Evolutionary conservation across 2,113 vertebrate genomes (phyloP), one percentile per base, ranked within the genome.

Genomic region (Cyphomyrus discorhynchus): DNA sequence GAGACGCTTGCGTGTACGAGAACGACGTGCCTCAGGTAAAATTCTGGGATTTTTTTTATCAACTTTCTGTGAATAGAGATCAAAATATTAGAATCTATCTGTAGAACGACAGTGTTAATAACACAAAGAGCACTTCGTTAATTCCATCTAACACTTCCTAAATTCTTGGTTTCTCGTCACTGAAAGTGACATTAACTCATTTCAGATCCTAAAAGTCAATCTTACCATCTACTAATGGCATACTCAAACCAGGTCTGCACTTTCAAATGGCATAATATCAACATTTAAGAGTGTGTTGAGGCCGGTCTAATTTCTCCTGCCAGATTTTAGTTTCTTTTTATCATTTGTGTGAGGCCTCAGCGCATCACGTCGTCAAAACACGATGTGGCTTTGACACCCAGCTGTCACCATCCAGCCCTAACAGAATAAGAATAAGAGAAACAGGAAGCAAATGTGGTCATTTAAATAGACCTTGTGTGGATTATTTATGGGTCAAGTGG

Each of bases 11-110:
- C 50, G 45, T 50, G 66, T 24, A 56, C 58, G 10, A 24, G 21
- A 46, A 21, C 31, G 31, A 53, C 39, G 45, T 31, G 42, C 66
- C 39, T 10, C 85, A 90, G 89, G 89, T 90, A 90, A 90, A 42
- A 45, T 70, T 86, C 58, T 86, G 13, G 39, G 31, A 11, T 47
- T 58, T 39, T 39, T 46, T 58, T 39, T 19, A 19, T 77, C 47
- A 27, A 7, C 62, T n/a, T 58, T 89, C 47, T 49, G 19, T 27
- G 35, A 24, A 21, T n/a, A 39, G 2, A 24, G 5, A 83, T 8
- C 31, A 50, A n/a, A n/a, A 27, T 89, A 62, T 49, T 85, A 5
- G n/a, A 42, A 46, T 24, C n/a, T 62, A 39, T 7, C 45, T 21
- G 24, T 77, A 77, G 46, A 80, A 35, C 17, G 10, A 27, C 17